Conservation (phyloP, 2,113 vertebrate species). For the Phasianus colchicus region DNA sequence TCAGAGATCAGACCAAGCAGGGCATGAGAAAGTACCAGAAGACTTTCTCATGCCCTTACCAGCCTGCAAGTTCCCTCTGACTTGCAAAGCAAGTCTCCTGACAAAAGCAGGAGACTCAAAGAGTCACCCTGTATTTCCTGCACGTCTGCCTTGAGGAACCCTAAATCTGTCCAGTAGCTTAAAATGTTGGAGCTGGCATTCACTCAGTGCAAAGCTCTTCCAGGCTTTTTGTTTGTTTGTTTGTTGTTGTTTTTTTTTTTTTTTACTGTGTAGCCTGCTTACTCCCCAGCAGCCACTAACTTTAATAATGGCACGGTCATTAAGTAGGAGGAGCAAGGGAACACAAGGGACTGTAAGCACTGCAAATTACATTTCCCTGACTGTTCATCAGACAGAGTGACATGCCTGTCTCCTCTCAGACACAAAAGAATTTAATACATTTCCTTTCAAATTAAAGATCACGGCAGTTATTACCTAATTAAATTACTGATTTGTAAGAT, state of each 20-base stretch:
- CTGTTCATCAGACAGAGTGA: neutral
- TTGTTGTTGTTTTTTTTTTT: neutral
- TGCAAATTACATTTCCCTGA: neutral
- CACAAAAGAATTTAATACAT: neutral
- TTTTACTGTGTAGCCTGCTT: neutral
- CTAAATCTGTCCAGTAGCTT: neutral
- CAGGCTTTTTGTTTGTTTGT: neutral
- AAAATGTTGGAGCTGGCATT: neutral
- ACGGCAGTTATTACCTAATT: neutral
- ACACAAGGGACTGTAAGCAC: neutral
- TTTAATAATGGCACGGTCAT: neutral
- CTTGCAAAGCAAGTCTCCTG: neutral
- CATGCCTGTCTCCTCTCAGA: neutral
- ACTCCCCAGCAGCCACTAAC: neutral
- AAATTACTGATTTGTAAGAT: slow-evolving; percentile 52
- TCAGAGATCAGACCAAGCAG: accelerated
- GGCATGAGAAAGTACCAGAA: neutral
- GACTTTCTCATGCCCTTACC: no score
- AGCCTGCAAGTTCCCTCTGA: accelerated
- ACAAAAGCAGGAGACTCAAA: neutral
- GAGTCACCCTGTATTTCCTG: neutral
- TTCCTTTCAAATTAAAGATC: neutral
- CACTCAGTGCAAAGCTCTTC: neutral
- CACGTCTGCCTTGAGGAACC: neutral
- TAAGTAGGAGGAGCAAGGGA: neutral